Evolutionary conservation across 2,888 invertebrate genomes (phyloP), one percentile per base, ranked within the genome.

Genomic region (Eristalis arbustorum): DNA sequence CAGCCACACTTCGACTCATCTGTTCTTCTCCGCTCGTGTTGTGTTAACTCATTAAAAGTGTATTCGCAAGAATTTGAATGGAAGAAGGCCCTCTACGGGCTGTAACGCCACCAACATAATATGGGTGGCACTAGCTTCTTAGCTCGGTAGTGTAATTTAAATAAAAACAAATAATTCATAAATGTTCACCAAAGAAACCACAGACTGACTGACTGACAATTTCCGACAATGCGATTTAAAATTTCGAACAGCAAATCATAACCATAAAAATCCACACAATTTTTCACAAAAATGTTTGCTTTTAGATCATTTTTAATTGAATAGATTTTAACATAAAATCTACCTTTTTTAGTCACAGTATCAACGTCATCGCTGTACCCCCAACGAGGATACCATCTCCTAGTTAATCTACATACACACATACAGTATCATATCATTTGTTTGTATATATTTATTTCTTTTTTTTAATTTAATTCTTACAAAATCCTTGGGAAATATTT

Each of bases 321-420:
- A 82, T 87, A 87, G 87, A 87, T 78, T 87, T 87, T 87, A 87
- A 87, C 87, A 87, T 87, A 87, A 87, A 87, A 87, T 87, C 87
- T 87, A 79, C 63, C 56, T 64, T 71, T n/a, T 25, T 75, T 79
- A 82, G 82, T 85, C 82, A 82, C 82, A 78, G 77, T 78, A 57
- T 82, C 28, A 82, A 74, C 68, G 63, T 23, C 57, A 56, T 62
- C 11, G 8, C 11, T 72, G 61, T 76, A 84, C 84, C 80, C 75
- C 18, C 13, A 25, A 49, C 11, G 34, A 68, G 73, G 68, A 77
- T 85, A 81, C 61, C 40, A 63, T 66, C 34, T 57, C 49, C 73
- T 73, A 73, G n/a, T 28, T 49, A 40, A 42, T 34, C 8, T 42
- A 49, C 49, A 18, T 49, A 18, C 42, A n/a, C 18, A 42, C 49